Percentiles rank a stretch among this genome's conserved stretches.
phyloP scores from a whole-genome alignment of 2,888 invertebrate genomes.

The Polylopha cassiicola region DNA sequence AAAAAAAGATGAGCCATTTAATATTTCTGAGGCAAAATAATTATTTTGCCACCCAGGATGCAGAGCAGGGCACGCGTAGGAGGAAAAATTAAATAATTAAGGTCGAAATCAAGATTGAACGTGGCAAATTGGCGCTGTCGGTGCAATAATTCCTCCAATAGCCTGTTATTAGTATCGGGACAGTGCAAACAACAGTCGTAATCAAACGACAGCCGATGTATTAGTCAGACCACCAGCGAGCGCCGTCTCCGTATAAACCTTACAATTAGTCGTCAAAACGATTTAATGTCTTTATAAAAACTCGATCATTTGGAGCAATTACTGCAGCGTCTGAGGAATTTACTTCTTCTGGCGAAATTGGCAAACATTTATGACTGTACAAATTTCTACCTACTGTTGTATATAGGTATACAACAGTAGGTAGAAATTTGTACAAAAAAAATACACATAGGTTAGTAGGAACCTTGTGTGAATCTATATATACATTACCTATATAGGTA shows the following conservation, averaged over 20 bases:
- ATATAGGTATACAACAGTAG: too few species aligned
- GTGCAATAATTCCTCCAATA: constrained; percentile 59
- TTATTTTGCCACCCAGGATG: constrained; percentile 25
- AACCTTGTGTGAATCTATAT: too few species aligned
- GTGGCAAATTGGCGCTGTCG: constrained; percentile 53
- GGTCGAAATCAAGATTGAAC: constrained; percentile 40
- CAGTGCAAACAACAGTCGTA: constrained; percentile 61
- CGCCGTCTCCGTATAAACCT: constrained; percentile 13
- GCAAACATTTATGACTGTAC: background rate
- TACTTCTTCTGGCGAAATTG: too few species aligned
- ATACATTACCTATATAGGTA: too few species aligned
- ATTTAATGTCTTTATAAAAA: constrained; percentile 27
- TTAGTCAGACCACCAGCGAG: constrained; percentile 50
- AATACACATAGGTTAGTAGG: too few species aligned
- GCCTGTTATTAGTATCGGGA: constrained; percentile 54
- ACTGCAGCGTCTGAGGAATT: background rate
- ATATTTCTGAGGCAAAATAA: constrained; percentile 9
- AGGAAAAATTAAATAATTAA: constrained; percentile 29
- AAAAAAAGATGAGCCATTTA: constrained; percentile 5
- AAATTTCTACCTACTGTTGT: too few species aligned
- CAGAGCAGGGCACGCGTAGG: constrained; percentile 26
- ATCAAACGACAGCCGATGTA: constrained; percentile 52
- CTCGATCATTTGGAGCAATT: constrained; percentile 18
- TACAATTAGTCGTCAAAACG: constrained; percentile 24
- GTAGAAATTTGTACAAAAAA: too few species aligned